Evolutionary conservation across 2,113 vertebrate genomes (phyloP).

Genomic region (Rhea pennata): DNA sequence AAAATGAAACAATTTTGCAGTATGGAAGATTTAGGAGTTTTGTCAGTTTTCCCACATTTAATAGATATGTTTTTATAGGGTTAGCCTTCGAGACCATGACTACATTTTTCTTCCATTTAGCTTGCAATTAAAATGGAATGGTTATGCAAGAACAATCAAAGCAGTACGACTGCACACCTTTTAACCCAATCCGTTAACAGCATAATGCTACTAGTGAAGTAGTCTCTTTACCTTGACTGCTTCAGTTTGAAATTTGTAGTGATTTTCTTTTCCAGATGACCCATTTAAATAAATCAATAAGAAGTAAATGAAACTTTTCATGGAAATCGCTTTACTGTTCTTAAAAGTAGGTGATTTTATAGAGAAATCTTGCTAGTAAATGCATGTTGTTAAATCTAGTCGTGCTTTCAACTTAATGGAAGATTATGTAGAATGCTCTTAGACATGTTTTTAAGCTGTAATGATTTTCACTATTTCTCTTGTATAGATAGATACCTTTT

Average conservation of each 20-base stretch:
- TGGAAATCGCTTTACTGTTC: background rate
- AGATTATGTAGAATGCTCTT: background rate
- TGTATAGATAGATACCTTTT: background rate
- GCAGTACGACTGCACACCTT: background rate
- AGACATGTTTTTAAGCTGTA: background rate
- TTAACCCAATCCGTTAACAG: background rate
- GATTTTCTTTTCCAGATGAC: background rate
- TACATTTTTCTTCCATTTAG: background rate
- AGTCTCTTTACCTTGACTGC: background rate
- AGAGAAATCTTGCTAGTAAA: background rate
- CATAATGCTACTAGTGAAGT: background rate
- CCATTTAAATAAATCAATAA: conserved; percentile 25
- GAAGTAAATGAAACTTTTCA: background rate
- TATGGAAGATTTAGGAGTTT: background rate
- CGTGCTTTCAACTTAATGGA: background rate
- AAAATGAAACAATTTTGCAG: background rate
- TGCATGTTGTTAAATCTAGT: background rate
- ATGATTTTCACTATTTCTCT: background rate
- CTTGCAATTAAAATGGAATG: background rate
- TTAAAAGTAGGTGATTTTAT: conserved; percentile 15
- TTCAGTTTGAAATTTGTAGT: background rate
- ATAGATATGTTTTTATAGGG: background rate
- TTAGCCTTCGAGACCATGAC: background rate
- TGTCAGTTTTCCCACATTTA: background rate
- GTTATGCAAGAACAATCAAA: background rate